Conservation (phyloP, 2,113 vertebrate species). For the Grallaria varia region DNA sequence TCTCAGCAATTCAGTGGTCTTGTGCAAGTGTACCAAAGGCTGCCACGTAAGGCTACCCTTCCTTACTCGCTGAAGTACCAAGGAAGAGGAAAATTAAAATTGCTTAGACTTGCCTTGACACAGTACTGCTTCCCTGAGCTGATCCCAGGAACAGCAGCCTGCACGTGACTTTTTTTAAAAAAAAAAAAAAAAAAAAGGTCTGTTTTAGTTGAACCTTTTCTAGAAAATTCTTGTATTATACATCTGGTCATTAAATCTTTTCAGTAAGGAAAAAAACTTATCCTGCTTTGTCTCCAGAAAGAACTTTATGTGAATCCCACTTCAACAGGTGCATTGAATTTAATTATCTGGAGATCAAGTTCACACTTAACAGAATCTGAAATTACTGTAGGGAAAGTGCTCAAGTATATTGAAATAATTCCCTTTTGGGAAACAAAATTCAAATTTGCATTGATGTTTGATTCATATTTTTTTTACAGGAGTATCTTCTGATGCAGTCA, state of each 20-base stretch:
- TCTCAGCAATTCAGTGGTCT: neutral
- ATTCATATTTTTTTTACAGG: neutral
- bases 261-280: neutral
- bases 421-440: slow-evolving; percentile 24
- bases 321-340: slow-evolving; percentile 48
- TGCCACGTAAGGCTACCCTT: neutral
- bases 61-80: neutral
- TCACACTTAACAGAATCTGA: neutral
- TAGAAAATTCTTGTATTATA: neutral
- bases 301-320: neutral
- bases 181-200: neutral
- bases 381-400: neutral
- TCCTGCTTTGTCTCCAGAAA: neutral
- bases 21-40: neutral
- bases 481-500: neutral
- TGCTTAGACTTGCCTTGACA: neutral
- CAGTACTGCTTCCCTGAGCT: neutral
- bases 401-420: neutral
- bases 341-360: slow-evolving; percentile 34
- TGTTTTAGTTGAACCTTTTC: neutral
- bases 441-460: neutral
- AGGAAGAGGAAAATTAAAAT: neutral
- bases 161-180: neutral
- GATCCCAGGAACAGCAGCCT: neutral
- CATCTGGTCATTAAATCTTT: neutral